Percentiles rank a stretch among this genome's conserved stretches.
These are phyloP conservation scores for Xestia c-nigrum DNA, from an alignment of 2,888 invertebrate species.

Conservation along the genomic window DNA sequence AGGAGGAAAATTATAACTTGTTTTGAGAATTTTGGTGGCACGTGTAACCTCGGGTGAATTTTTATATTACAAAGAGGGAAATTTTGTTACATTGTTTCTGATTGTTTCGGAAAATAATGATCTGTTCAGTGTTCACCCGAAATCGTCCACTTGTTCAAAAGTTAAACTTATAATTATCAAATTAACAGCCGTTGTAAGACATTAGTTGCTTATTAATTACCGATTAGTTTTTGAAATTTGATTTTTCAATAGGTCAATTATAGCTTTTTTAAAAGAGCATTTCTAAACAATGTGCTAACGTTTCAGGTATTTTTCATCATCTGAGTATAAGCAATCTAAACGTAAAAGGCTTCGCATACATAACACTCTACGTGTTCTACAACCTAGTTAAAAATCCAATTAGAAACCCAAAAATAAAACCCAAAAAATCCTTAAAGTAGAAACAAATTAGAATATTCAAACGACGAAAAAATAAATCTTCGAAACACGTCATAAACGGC, in stretches of 20 bases:
- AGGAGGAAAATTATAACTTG: conserved; percentile 49
- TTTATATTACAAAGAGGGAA: conserved; percentile 42
- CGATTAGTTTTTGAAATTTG: neutral
- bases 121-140: conserved; percentile 2
- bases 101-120: conserved; percentile 47
- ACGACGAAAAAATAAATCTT: conserved; percentile 53
- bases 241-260: neutral
- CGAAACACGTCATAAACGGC: conserved; percentile 73
- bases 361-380: neutral
- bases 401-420: conserved; percentile 12
- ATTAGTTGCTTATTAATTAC: neutral
- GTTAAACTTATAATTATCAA: neutral
- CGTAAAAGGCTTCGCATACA: neutral
- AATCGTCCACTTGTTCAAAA: conserved; percentile 16
- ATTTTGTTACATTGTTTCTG: conserved; percentile 28
- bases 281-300: neutral
- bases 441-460: conserved; percentile 52
- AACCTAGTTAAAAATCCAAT: conserved; percentile 10
- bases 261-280: neutral
- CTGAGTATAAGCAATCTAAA: neutral
- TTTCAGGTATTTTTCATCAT: neutral
- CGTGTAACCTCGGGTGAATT: conserved; percentile 52
- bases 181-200: conserved; percentile 1
- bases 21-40: conserved; percentile 46
- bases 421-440: neutral